Base-by-base conservation (phyloP, 2,113 vertebrate genomes). In the Caracal caracal region DNA sequence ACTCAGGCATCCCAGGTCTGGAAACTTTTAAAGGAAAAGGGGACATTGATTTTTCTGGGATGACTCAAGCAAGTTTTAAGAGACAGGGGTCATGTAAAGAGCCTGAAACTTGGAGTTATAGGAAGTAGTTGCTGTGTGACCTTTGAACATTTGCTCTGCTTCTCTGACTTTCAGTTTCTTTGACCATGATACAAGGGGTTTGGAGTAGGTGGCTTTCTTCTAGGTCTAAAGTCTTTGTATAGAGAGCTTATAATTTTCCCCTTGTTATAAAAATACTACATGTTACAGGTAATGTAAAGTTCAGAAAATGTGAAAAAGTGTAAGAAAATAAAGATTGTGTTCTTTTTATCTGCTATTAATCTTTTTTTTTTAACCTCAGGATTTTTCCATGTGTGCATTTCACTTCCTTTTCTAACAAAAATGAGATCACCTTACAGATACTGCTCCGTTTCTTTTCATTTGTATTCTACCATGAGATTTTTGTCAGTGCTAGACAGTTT, bases 1-100 rank as follows among this genome's bases (percentile, higher is more conserved):
- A 3, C 20, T 24, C 56, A 59, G 56, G 56, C 7, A 7, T 8
- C 53, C 56, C 56, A 22, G 20, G 56, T 8, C 56, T 59, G 56
- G 56, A 65, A 84, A 85, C 43, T 81, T 85, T 33, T 8, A 81
- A 92, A 92, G 78, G 43, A 73, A 96, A 95, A 63, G 40, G 75
- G 30, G 76, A 35, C 3, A 24, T 22, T 94, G 40, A 40, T 66
- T 87, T 93, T 95, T 88, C 49, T 71, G 84, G 65, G 65, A 33
- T 75, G 80, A 83, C 88, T 91, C 35, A 43, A 78, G 63, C 59
- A 65, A 76, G 24, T 84, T 40, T 85, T 49, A 28, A 63, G 61
- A 59, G 51, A 61, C 0, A 10, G 37, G 5, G 20, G 2, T 75
- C 22, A 22, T 2, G 1, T n/a, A 22, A 49, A 82, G 30, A 63